Percentiles rank a stretch among this genome's conserved stretches.
phyloP scores from a whole-genome alignment of 2,113 vertebrate species.

The Tetrax tetrax region DNA sequence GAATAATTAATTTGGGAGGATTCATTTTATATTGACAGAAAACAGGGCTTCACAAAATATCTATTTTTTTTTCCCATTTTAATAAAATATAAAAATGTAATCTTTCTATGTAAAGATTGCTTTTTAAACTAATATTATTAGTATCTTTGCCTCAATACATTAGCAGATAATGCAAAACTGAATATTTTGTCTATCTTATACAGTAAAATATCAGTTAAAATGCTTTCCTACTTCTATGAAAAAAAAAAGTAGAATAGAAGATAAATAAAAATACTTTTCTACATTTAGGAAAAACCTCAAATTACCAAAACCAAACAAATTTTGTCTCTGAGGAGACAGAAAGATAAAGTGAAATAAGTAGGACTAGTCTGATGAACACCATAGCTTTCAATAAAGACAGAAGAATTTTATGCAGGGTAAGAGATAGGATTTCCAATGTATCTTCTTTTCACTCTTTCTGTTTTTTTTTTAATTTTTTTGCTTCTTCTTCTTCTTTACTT shows the following conservation, averaged over 20 bases:
- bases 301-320: neutral
- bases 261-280: neutral
- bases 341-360: neutral
- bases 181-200: neutral
- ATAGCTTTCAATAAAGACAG: neutral
- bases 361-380: neutral
- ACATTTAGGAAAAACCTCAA: neutral
- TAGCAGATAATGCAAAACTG: neutral
- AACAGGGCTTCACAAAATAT: neutral
- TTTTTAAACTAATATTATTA: neutral
- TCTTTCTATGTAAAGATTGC: neutral
- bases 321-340: neutral
- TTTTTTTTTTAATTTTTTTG: neutral
- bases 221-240: neutral
- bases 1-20: neutral
- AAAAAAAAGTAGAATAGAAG: neutral
- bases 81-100: neutral
- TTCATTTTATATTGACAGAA: neutral
- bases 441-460: neutral
- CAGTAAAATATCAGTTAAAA: neutral
- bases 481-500: neutral
- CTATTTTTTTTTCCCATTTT: neutral
- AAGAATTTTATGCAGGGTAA: neutral
- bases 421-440: neutral
- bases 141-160: neutral